Evolutionary conservation across 64 coral and sea anemone genomes (phyloP), one percentile per base, ranked within the genome.

Genomic region (Montipora capricornis): DNA sequence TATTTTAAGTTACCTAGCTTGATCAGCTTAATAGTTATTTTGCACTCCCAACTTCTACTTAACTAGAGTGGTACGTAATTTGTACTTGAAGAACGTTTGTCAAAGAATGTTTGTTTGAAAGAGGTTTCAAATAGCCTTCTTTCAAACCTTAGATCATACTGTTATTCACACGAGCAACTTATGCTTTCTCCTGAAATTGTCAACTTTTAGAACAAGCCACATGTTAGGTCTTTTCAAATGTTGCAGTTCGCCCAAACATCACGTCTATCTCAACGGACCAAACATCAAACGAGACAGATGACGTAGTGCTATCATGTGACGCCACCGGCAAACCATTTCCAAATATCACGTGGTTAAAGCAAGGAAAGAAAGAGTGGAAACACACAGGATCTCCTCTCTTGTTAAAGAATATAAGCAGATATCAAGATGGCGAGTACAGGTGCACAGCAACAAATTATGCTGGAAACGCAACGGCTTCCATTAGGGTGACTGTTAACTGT

Each of bases 401-500:
- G 20, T 17, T 85, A 8, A 85, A 19, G n/a, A 85, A 85, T 46
- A 49, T 85, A 13, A 85, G 62, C 62, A 85, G 66, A 49, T 19
- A 12, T 5, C 16, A 85, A 24, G 60, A 85, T 70, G 82, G 64
- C 6, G 62, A 50, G 7, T 86, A 71, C 4, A 24, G 44, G 66
- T 86, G 82, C 47, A 70, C 47, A 5, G 82, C 82, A 20, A 71
- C 3, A 22, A 86, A 86, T 24, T 19, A 49, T 22, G 62, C 68
- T 20, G 19, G 82, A 11, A 71, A 49, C 16, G 44, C 62, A 5
- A 71, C 66, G 3, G 82, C 82, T 5, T 86, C 62, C 22, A 64
- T 86, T 66, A 73, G 14, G 67, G 44, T 86, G 16, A 52, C 66
- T 49, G 82, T 86, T 10, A 37, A 86, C 17, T 86, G 82, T 86